Conservation (phyloP, 2,888 invertebrate species). For the Epirrhoe alternata region DNA sequence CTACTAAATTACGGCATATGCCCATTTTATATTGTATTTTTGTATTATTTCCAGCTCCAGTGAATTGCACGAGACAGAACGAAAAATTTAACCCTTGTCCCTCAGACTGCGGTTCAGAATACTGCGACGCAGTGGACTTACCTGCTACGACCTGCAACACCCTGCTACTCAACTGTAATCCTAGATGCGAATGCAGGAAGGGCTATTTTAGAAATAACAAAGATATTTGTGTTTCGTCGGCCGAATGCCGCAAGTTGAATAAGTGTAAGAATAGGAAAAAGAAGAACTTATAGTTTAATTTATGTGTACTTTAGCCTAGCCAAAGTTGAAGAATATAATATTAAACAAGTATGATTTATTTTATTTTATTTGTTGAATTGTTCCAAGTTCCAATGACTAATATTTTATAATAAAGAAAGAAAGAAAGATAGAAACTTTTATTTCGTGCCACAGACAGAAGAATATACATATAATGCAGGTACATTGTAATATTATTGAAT, state of each 20-base stretch:
- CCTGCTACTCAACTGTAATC: conserved; percentile 54
- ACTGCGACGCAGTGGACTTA: conserved; percentile 50
- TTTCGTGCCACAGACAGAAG: too few species aligned
- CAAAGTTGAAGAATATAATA: not conserved
- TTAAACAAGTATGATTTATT: too few species aligned
- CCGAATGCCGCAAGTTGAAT: conserved; percentile 47
- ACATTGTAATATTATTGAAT: too few species aligned
- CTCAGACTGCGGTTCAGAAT: conserved; percentile 50
- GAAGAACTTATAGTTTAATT: not conserved
- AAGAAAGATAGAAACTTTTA: too few species aligned
- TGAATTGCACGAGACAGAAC: conserved; percentile 54
- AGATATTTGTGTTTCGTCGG: conserved; percentile 49
- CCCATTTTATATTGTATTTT: too few species aligned
- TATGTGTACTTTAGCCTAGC: not conserved
- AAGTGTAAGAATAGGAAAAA: conserved; percentile 6
- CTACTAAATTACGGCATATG: conserved; percentile 1
- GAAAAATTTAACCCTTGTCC: conserved; percentile 58
- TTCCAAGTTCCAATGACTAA: too few species aligned
- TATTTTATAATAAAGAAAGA: too few species aligned
- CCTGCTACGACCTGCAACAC: conserved; percentile 51
- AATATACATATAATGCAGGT: too few species aligned
- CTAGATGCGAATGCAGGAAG: conserved; percentile 55
- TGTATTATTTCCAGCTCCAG: conserved; percentile 46
- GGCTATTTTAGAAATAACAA: conserved; percentile 49
- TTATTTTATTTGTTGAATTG: too few species aligned